Conservation (phyloP, 2,113 vertebrate species). For the Sturnira hondurensis region DNA sequence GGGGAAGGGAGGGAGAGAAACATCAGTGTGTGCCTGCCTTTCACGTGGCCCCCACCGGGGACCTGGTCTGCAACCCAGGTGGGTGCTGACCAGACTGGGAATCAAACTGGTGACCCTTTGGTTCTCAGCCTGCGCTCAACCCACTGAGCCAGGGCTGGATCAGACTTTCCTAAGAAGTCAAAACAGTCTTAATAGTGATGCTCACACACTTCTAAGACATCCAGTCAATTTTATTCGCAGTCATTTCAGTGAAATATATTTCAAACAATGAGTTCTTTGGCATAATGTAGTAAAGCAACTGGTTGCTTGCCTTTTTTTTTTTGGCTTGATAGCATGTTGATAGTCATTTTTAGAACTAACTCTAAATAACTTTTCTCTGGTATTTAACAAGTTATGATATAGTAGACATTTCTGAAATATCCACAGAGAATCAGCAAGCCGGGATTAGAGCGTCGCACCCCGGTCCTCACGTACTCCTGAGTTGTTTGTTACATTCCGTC, state of each 20-base stretch:
- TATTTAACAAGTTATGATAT: not conserved
- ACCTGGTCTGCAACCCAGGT: no score
- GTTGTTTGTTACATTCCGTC: not conserved
- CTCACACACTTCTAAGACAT: not conserved
- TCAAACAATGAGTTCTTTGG: not conserved
- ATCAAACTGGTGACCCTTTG: no score
- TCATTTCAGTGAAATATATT: not conserved
- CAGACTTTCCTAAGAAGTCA: not conserved
- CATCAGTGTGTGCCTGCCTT: no score
- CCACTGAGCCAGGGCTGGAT: not conserved
- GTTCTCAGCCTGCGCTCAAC: no score
- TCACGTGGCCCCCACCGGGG: no score
- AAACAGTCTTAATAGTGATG: not conserved
- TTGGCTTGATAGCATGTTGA: not conserved
- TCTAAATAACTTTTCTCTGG: not conserved
- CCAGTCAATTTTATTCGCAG: no score
- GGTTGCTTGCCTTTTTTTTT: not conserved
- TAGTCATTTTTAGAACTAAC: not conserved
- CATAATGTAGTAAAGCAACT: not conserved
- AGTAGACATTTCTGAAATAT: not conserved
- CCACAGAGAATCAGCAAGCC: not conserved
- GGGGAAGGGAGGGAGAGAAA: no score
- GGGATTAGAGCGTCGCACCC: accelerated
- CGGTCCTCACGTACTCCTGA: accelerated
- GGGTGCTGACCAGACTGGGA: no score